These are phyloP conservation scores for Silurus asotus DNA, from an alignment of 2,113 vertebrate genomes.

Conservation along the genomic window DNA sequence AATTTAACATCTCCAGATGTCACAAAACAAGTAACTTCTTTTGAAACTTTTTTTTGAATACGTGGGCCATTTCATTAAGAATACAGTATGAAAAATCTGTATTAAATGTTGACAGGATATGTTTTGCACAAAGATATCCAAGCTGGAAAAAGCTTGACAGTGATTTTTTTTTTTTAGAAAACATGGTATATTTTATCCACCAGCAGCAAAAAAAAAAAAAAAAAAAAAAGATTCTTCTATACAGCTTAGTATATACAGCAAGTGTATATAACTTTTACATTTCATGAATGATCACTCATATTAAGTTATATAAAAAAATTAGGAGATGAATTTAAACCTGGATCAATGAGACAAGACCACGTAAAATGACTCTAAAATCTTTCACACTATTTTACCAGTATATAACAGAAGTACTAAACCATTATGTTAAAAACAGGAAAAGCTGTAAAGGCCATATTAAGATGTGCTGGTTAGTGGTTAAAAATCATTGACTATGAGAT, in stretches of 20 bases:
- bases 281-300: background rate
- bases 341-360: background rate
- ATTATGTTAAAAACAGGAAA: background rate
- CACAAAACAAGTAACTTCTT: background rate
- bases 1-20: background rate
- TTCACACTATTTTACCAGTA: constrained; percentile 5
- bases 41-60: background rate
- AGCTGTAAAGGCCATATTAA: background rate
- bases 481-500: constrained; percentile 16
- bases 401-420: constrained; percentile 20
- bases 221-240: background rate
- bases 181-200: background rate
- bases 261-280: background rate
- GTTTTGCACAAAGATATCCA: background rate
- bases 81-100: background rate
- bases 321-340: background rate
- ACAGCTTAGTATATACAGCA: background rate
- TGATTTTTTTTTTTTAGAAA: background rate
- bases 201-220: background rate
- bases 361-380: background rate
- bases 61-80: background rate
- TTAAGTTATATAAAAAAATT: background rate
- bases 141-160: background rate
- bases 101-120: background rate
- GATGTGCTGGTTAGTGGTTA: constrained; percentile 10